Evolutionary conservation across 1,140 invertebrate species (phyloP).

Genomic region (Neuroterus valhalla): DNA sequence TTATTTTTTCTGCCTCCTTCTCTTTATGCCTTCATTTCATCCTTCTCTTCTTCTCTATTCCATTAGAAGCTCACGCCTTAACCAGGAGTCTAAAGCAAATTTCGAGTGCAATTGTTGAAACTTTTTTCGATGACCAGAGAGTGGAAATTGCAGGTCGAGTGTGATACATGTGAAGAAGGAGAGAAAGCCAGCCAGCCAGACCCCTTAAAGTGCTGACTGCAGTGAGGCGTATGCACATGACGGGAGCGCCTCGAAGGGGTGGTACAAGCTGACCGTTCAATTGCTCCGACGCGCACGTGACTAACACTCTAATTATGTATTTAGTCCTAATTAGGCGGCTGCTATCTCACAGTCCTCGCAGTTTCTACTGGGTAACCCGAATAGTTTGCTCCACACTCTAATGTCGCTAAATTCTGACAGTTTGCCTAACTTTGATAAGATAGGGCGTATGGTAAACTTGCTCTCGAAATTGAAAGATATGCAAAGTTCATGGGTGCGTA

Average conservation of each 20-base stretch:
- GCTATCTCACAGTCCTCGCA: conserved; percentile 58
- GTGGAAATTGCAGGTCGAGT: background rate
- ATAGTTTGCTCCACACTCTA: conserved; percentile 48
- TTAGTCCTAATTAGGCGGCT: conserved; percentile 71
- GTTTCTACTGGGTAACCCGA: conserved; percentile 49
- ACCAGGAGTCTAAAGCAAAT: too few species aligned
- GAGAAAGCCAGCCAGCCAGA: background rate
- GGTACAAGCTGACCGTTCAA: conserved; percentile 66
- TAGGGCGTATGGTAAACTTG: conserved; percentile 5
- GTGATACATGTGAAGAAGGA: conserved; percentile 2
- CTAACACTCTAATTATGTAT: conserved; percentile 72
- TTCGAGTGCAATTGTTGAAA: background rate
- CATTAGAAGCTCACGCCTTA: too few species aligned
- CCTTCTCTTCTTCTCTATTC: too few species aligned
- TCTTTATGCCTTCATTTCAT: too few species aligned
- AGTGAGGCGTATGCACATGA: conserved; percentile 52
- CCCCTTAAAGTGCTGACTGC: conserved; percentile 56
- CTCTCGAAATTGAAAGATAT: conserved; percentile 19
- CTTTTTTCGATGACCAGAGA: background rate
- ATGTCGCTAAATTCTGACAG: conserved; percentile 36
- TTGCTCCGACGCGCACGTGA: conserved; percentile 68
- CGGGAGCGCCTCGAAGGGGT: conserved; percentile 59
- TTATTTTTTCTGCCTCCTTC: too few species aligned
- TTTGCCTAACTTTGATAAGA: conserved; percentile 30
- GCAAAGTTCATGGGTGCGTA: background rate